phyloP scores from a whole-genome alignment of 2,797 vertebrate species.

The Phaenicophaeus curvirostris region DNA sequence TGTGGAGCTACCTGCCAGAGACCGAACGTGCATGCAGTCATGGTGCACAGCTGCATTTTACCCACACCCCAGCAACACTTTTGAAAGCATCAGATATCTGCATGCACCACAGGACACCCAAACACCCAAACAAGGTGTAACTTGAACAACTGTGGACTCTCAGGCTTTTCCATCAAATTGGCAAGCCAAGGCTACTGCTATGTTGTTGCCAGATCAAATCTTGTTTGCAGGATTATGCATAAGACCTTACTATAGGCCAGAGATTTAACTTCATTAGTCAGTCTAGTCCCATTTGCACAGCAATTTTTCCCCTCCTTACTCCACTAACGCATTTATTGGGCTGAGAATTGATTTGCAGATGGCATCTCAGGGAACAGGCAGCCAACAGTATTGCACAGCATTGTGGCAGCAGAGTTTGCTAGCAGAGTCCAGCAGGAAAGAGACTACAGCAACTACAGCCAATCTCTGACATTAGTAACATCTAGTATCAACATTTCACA shows the following conservation, averaged over 20 bases:
- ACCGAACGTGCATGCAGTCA: rapidly evolving
- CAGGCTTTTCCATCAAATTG: neutral
- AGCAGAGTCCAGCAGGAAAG: neutral
- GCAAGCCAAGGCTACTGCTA: rapidly evolving
- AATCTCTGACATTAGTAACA: neutral
- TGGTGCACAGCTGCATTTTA: neutral
- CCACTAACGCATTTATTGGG: neutral
- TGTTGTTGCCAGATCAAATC: neutral
- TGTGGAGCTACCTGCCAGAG: neutral
- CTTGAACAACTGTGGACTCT: neutral
- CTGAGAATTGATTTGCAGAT: neutral
- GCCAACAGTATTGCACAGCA: neutral
- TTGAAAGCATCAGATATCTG: neutral
- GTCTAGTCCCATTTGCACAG: neutral
- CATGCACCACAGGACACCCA: neutral
- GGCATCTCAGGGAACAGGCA: neutral
- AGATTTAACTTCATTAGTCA: neutral
- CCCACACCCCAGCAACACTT: neutral
- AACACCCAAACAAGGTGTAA: neutral
- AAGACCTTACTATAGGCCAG: neutral
- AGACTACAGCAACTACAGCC: neutral
- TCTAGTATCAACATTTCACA: neutral
- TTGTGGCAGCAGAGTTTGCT: rapidly evolving
- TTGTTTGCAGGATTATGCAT: neutral
- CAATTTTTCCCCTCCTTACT: neutral